Conservation (phyloP, 2,888 invertebrate species). For the Argynnis bischoffii region DNA sequence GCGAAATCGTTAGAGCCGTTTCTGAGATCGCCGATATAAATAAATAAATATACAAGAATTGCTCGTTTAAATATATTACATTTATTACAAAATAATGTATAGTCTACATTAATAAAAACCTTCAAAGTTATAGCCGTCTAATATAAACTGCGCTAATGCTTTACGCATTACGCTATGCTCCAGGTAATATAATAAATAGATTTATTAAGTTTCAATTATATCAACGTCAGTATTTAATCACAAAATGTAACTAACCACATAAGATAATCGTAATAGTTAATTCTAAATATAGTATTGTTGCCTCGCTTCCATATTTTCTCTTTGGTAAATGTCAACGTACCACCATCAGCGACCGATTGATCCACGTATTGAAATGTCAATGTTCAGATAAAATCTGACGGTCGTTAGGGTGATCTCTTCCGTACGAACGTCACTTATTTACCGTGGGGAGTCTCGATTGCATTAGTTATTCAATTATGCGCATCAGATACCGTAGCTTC, state of each 20-base stretch:
- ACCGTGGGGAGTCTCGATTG: conserved; percentile 52
- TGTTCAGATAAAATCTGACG: conserved; percentile 67
- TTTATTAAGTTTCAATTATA: neutral
- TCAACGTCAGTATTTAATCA: neutral
- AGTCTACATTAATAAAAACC: too few species aligned
- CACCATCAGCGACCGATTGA: conserved; percentile 55
- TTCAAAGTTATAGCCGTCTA: too few species aligned
- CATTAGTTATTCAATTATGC: conserved; percentile 79
- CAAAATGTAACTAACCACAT: neutral
- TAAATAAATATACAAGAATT: too few species aligned
- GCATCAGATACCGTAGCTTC: conserved; percentile 63
- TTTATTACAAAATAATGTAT: too few species aligned
- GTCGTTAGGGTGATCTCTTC: conserved; percentile 67
- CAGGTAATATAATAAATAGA: too few species aligned
- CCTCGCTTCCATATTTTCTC: conserved; percentile 11
- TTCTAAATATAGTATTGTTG: conserved; percentile 20
- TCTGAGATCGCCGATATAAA: too few species aligned
- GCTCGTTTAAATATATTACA: too few species aligned
- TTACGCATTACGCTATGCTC: too few species aligned
- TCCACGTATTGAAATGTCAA: conserved; percentile 80
- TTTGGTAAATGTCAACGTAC: conserved; percentile 23
- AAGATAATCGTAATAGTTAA: conserved; percentile 1
- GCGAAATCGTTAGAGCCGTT: too few species aligned
- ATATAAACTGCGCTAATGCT: too few species aligned
- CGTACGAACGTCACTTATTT: conserved; percentile 53